A percentile compares a stretch with the other conserved stretches of the same genome.
These are phyloP conservation scores for Rhyacophila brunnea DNA, from an alignment of 1,140 invertebrate genomes.

Conservation along the genomic window DNA sequence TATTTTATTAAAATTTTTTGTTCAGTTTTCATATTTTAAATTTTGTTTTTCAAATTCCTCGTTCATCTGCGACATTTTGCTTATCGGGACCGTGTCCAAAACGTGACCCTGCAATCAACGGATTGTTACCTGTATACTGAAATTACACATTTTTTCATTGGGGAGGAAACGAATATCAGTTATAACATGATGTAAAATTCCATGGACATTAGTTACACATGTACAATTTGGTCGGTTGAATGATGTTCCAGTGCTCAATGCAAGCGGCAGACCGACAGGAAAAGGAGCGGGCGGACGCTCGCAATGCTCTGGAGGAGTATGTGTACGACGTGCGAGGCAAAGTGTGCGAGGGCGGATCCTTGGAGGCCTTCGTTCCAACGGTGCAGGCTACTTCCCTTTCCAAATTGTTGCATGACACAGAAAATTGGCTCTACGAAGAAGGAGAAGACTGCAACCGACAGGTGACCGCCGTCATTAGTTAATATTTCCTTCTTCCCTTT, in stretches of 20 bases:
- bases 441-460: slow-evolving; percentile 91
- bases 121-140: too few species aligned
- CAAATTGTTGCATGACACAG: slow-evolving; percentile 75
- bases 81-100: too few species aligned
- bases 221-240: too few species aligned
- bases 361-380: slow-evolving; percentile 76
- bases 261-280: slow-evolving; percentile 86
- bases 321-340: slow-evolving; percentile 94
- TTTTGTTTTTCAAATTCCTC: too few species aligned
- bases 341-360: slow-evolving; percentile 64
- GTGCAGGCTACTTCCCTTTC: slow-evolving; percentile 67
- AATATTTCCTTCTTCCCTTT: background rate
- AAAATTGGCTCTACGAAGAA: slow-evolving; percentile 93
- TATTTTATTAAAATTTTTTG: too few species aligned
- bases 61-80: too few species aligned
- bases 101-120: too few species aligned
- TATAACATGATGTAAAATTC: background rate
- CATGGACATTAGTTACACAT: too few species aligned
- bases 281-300: slow-evolving; percentile 90
- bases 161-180: background rate
- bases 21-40: too few species aligned
- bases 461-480: slow-evolving; percentile 41
- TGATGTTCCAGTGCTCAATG: slow-evolving; percentile 76
- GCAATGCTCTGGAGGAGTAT: slow-evolving; percentile 97
- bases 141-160: too few species aligned